Percentiles rank a stretch among this genome's conserved stretches.
These are phyloP conservation scores for Drosophila pallidifrons DNA, from an alignment of 1,140 invertebrate species.

Conservation along the genomic window DNA sequence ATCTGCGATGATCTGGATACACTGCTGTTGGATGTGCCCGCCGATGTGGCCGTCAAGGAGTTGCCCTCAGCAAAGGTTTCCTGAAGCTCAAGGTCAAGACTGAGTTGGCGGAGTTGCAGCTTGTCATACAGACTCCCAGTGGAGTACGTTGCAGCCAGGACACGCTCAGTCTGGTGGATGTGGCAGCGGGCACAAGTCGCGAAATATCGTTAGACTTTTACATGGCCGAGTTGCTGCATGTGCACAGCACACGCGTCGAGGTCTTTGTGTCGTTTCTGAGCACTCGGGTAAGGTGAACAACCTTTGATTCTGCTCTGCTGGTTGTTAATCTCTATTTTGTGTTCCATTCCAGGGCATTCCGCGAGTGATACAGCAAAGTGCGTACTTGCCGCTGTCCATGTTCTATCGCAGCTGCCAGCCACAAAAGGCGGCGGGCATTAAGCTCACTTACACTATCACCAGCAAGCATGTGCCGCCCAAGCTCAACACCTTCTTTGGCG, in stretches of 20 bases:
- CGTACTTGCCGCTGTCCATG: slow-evolving; percentile 72
- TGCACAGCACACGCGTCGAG: slow-evolving; percentile 64
- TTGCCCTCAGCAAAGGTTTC: slow-evolving; percentile 65
- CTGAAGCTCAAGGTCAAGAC: slow-evolving; percentile 60
- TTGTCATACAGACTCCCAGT: slow-evolving; percentile 58
- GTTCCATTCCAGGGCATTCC: slow-evolving; percentile 66
- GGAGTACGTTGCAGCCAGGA: slow-evolving; percentile 72
- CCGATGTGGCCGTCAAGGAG: slow-evolving; percentile 76
- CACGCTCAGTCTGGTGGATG: slow-evolving; percentile 63
- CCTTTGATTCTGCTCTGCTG: neutral
- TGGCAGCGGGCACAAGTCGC: slow-evolving; percentile 51
- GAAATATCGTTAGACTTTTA: slow-evolving; percentile 72
- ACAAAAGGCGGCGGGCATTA: slow-evolving; percentile 78
- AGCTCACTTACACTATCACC: slow-evolving; percentile 75
- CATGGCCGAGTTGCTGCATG: slow-evolving; percentile 66
- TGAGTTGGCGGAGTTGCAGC: slow-evolving; percentile 72
- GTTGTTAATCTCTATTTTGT: neutral
- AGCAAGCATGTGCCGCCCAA: slow-evolving; percentile 65
- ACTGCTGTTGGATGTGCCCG: slow-evolving; percentile 68
- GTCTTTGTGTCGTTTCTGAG: slow-evolving; percentile 75
- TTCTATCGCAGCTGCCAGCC: slow-evolving; percentile 69
- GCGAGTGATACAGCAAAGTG: slow-evolving; percentile 65
- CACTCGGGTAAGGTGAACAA: slow-evolving; percentile 46
- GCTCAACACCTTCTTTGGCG: slow-evolving; percentile 67
- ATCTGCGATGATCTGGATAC: slow-evolving; percentile 68